Evolutionary conservation across 2,888 invertebrate species (phyloP).

Genomic region (Hofmannophila pseudospretella): DNA sequence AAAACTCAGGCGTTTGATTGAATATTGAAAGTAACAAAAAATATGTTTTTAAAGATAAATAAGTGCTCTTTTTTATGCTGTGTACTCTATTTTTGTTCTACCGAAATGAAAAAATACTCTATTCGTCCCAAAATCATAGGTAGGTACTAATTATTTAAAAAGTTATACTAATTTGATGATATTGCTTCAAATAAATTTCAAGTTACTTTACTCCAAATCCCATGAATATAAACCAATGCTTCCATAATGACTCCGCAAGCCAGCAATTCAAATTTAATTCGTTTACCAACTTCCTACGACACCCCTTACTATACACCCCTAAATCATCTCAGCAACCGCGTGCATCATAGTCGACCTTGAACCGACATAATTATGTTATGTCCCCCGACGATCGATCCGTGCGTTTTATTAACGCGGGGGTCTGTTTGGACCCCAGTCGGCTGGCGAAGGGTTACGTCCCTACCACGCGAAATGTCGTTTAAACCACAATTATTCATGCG

Average conservation of each 20-base stretch:
- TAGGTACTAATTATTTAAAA: too few relatives aligned
- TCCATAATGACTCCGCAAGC: background rate
- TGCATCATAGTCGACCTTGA: conserved; percentile 51
- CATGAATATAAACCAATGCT: too few relatives aligned
- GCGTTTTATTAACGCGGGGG: conserved; percentile 29
- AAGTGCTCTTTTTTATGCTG: too few relatives aligned
- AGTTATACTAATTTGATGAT: too few relatives aligned
- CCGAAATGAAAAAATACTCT: too few relatives aligned
- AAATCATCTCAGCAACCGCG: conserved; percentile 1
- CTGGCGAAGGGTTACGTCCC: conserved; percentile 34
- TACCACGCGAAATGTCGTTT: conserved; percentile 16
- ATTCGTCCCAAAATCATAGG: too few relatives aligned
- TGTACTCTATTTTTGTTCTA: too few relatives aligned
- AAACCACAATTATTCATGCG: conserved; percentile 12
- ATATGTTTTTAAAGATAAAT: too few relatives aligned
- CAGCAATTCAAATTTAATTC: background rate
- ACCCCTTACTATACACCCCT: conserved; percentile 5
- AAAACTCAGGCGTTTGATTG: too few relatives aligned
- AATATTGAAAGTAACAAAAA: too few relatives aligned
- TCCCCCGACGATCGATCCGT: conserved; percentile 54
- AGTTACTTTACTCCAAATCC: too few relatives aligned
- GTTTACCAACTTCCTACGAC: background rate
- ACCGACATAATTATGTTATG: conserved; percentile 58
- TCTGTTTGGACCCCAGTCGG: conserved; percentile 28
- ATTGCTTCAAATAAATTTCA: too few relatives aligned